Evolutionary conservation across 2,113 vertebrate genomes (phyloP).

Genomic region (Calidris pygmaea): DNA sequence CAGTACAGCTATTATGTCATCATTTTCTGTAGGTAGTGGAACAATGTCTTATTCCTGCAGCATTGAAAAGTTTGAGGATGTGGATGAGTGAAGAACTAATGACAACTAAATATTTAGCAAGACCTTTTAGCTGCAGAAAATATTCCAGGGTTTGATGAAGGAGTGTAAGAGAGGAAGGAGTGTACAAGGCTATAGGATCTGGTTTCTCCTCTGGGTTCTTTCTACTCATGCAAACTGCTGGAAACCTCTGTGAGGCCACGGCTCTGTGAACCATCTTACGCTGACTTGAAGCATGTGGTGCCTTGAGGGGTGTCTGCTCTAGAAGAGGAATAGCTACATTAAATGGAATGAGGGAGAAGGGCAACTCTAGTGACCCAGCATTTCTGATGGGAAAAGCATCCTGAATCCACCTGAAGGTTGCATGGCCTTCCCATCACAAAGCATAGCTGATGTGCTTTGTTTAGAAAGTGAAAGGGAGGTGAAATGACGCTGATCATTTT

Average conservation of each 20-base stretch:
- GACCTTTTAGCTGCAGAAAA: neutral
- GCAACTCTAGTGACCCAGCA: neutral
- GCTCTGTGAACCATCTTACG: neutral
- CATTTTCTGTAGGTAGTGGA: conserved; percentile 12
- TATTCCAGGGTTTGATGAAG: neutral
- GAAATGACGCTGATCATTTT: neutral
- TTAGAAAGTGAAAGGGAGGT: neutral
- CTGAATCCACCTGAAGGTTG: neutral
- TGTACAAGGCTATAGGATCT: neutral
- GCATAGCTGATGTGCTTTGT: neutral
- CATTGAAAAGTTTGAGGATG: neutral
- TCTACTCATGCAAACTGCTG: neutral
- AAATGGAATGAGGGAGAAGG: neutral
- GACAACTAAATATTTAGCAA: neutral
- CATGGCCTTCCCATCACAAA: neutral
- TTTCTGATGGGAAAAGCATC: neutral
- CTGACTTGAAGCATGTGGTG: neutral
- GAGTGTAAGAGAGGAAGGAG: neutral
- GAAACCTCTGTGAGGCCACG: neutral
- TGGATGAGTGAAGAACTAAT: neutral
- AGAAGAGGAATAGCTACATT: neutral
- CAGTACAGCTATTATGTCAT: neutral
- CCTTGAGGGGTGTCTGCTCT: neutral
- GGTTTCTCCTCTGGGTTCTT: neutral
- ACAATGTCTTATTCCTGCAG: neutral